Evolutionary conservation across 2,888 invertebrate species (phyloP), one percentile per base, ranked within the genome.

Genomic region (Latheticus oryzae): DNA sequence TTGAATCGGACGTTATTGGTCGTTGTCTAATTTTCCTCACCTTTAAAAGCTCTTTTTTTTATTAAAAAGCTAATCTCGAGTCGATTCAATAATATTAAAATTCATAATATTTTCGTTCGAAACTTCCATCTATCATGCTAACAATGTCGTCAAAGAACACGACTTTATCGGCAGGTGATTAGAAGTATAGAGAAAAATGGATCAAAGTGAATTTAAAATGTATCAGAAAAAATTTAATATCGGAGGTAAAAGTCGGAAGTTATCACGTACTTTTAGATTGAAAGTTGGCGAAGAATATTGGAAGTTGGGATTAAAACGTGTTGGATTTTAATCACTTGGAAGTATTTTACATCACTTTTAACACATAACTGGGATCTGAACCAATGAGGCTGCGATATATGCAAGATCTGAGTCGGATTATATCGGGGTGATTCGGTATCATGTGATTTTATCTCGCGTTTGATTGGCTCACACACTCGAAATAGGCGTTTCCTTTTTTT

Each of bases 61-160:
- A n/a, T n/a, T n/a, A n/a, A n/a, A n/a, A n/a, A n/a, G n/a, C n/a
- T n/a, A n/a, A n/a, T n/a, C 5, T 21, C 21, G 5, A 42, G 28
- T 42, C 28, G 28, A 42, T 42, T 28, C 37, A 17, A 7, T 42
- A 8, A 16, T 42, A 42, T 42, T 42, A 42, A 42, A 42, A 42
- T 42, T 42, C 42, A 42, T 42, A 16, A 42, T 28, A 28, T 16
- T 38, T n/a, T 19, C 21, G 23, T 40, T 17, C 28, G 42, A 42
- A 42, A 42, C 8, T n/a, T n/a, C 26, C 42, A 42, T 42, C 42
- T 28, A 42, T 42, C 42, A 42, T 42, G 28, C 28, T 42, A 42
- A 26, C 28, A 17, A 17, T n/a, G n/a, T n/a, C 28, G 7, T 11
- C 5, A 15, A 42, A 42, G 16, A 28, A n/a, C 42, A 13, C 42